phyloP scores from a whole-genome alignment of 2,113 vertebrate species.

The Tachysurus fulvidraco region DNA sequence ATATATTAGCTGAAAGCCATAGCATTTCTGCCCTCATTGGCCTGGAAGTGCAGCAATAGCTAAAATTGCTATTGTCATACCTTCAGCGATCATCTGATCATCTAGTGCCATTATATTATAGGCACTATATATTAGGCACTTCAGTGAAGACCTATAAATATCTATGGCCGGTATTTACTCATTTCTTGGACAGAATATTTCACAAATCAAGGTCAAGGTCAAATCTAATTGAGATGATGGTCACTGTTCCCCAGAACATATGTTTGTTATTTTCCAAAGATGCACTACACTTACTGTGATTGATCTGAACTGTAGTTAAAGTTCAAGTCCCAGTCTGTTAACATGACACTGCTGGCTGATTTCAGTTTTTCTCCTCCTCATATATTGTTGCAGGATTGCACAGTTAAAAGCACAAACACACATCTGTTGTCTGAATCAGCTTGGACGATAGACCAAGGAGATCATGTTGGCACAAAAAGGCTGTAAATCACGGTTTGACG shows the following conservation, averaged over 20 bases:
- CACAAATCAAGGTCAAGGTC: conserved; percentile 6
- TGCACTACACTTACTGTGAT: conserved; percentile 13
- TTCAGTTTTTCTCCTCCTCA: conserved; percentile 2
- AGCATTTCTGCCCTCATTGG: not conserved
- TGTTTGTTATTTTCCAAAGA: conserved; percentile 2
- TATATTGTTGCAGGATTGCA: conserved; percentile 23
- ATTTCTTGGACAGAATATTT: not conserved
- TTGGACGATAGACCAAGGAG: conserved; percentile 49
- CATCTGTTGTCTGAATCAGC: conserved; percentile 33
- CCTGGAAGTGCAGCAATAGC: not conserved
- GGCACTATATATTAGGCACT: not conserved
- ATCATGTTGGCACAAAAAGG: conserved; percentile 43
- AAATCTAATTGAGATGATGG: conserved; percentile 9
- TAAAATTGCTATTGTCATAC: not conserved
- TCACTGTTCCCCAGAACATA: not conserved
- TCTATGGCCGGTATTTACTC: not conserved
- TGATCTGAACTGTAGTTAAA: conserved; percentile 13
- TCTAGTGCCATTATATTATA: not conserved
- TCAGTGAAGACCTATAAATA: not conserved
- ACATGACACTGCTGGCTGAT: conserved; percentile 27
- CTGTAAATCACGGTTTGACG: conserved; percentile 51
- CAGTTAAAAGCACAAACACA: conserved; percentile 38
- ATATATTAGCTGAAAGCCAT: conserved; percentile 3
- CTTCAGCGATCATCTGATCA: not conserved
- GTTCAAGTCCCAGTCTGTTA: conserved; percentile 22